Conservation (phyloP, 2,113 vertebrate species). For the human (Homo sapiens) region DNA sequence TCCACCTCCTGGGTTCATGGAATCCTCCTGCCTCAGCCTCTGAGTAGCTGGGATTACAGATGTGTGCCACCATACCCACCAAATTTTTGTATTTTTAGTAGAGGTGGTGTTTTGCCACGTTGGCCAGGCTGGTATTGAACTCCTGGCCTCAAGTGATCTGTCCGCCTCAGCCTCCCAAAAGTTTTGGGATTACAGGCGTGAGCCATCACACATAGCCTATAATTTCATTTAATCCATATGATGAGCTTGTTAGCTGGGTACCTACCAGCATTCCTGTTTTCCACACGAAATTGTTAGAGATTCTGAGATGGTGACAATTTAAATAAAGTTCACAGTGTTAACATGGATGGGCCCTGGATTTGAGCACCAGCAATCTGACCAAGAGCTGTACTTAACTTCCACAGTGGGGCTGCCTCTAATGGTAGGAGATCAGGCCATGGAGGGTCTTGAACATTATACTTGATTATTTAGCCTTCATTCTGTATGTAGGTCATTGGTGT, state of each 20-base stretch:
- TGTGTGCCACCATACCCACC: no score
- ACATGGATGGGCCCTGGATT: background rate
- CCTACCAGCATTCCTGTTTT: background rate
- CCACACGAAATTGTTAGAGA: background rate
- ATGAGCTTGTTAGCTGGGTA: background rate
- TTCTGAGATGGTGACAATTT: background rate
- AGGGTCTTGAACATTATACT: background rate
- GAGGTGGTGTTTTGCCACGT: no score
- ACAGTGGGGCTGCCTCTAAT: background rate
- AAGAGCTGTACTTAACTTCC: background rate
- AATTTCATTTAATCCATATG: conserved; percentile 5
- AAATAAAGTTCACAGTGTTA: background rate
- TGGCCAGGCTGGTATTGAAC: no score
- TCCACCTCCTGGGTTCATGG: no score
- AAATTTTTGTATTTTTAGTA: no score
- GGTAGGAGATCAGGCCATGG: background rate
- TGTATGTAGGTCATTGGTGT: background rate
- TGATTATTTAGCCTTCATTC: background rate
- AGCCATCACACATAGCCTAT: no score
- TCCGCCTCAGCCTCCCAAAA: no score
- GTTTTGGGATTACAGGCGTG: no score
- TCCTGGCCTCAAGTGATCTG: no score
- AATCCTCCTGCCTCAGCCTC: no score
- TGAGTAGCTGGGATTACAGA: no score
- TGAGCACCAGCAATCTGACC: no score